Evolutionary conservation across 2,888 invertebrate species (phyloP), one percentile per base, ranked within the genome.

Genomic region (Sarcophaga carnaria): DNA sequence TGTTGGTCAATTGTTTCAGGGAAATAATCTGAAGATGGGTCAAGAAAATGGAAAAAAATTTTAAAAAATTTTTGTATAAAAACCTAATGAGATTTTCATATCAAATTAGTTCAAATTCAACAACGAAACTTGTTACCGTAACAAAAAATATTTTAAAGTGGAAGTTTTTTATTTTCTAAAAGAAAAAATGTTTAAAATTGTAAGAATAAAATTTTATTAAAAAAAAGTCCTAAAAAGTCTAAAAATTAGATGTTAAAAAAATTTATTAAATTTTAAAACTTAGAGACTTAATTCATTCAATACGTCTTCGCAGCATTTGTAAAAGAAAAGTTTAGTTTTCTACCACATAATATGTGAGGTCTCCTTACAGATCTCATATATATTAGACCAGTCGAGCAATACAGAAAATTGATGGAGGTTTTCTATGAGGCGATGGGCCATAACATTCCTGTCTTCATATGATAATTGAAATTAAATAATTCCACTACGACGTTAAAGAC

Each of bases 121-220:
- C 62, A 76, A 49, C 64, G 62, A 59, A 79, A 79, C 70, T 37
- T 45, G 71, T 60, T 27, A 63, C 70, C 45, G 59, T 67, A 67
- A 62, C 49, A 60, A 3, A 37, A 71, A n/a, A 5, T 20, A 47
- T 14, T 64, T 49, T 22, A 76, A 64, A 54, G 12, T 22, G 2
- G 62, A 47, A 79, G 63, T 49, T 5, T 11, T 20, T 62, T 8
- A 3, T 11, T 14, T 70, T 64, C n/a, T 84, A 75, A 87, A 80
- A 86, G 60, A 74, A 60, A 90, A 90, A 66, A 92, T 92, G 92
- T 89, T 90, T 17, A 91, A 91, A 90, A 89, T 89, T 90, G 92
- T 92, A 89, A 91, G 92, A 87, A 77, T 0, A 37, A 14, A 54
- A 54, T 17, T 54, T 14, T 17, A 3, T 70, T 2, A 63, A 63